These are phyloP conservation scores for Ophthalmolycus amberensis DNA, from an alignment of 2,113 vertebrate genomes.

Conservation along the genomic window DNA sequence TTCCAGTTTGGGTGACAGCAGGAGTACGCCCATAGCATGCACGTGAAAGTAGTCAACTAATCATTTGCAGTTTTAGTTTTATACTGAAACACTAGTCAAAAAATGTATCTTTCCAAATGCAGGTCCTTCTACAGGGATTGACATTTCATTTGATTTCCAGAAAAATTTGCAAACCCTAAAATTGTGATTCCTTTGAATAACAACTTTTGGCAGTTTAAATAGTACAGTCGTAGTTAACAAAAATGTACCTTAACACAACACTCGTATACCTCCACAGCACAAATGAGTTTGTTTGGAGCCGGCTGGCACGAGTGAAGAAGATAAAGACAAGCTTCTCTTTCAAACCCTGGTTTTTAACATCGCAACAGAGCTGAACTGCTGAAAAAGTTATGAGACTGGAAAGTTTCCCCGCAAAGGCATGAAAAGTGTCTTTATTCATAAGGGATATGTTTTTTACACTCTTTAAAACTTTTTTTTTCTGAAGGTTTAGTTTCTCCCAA, in stretches of 20 bases:
- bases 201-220: neutral
- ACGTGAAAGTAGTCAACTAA: neutral
- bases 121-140: neutral
- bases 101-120: neutral
- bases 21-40: too few species aligned
- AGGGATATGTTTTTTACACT: slow-evolving; percentile 6
- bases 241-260: neutral
- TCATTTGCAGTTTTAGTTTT: neutral
- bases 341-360: neutral
- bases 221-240: neutral
- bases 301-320: neutral
- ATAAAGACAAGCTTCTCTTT: neutral
- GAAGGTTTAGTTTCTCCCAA: slow-evolving; percentile 8
- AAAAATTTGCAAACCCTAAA: neutral
- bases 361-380: neutral
- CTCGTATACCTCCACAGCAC: neutral
- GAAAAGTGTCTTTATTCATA: slow-evolving; percentile 38
- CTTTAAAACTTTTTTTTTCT: neutral
- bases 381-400: slow-evolving; percentile 30
- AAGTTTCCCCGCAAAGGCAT: slow-evolving; percentile 31
- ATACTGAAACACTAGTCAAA: neutral
- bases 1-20: neutral
- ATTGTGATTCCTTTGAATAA: neutral
- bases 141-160: neutral
- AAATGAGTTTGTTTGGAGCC: neutral